Conservation (phyloP, 2,797 vertebrate species). For the Acanthis flammea region DNA sequence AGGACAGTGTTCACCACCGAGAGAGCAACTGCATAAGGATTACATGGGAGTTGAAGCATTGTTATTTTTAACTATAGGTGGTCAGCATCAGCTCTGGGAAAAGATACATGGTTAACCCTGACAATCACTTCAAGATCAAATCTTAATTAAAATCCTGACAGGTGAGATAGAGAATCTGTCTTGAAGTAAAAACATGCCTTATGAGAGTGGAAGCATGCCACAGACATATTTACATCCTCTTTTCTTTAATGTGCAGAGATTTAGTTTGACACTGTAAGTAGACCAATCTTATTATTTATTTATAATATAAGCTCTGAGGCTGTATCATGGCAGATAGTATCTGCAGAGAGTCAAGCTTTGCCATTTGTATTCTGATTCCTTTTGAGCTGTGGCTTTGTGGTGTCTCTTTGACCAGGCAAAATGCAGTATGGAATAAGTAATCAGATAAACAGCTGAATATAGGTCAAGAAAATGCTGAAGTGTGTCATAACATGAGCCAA, state of each 20-base stretch:
- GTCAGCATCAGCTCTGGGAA: not conserved
- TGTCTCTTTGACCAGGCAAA: not conserved
- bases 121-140: not conserved
- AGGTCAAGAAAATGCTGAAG: not conserved
- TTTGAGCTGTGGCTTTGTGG: not conserved
- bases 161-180: not conserved
- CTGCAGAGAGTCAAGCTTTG: not conserved
- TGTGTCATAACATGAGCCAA: not conserved
- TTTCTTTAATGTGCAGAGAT: not conserved
- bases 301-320: not conserved
- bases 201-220: not conserved
- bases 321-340: not conserved
- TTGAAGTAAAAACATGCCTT: not conserved
- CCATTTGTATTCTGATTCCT: not conserved
- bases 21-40: not conserved
- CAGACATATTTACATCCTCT: not conserved
- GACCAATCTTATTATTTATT: constrained; percentile 10
- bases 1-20: not conserved
- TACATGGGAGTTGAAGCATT: not conserved
- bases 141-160: not conserved
- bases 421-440: not conserved
- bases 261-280: not conserved
- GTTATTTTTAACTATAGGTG: not conserved
- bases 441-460: not conserved
- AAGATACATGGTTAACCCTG: not conserved